Conservation (phyloP, 2,113 vertebrate species). For the Poecile atricapillus region DNA sequence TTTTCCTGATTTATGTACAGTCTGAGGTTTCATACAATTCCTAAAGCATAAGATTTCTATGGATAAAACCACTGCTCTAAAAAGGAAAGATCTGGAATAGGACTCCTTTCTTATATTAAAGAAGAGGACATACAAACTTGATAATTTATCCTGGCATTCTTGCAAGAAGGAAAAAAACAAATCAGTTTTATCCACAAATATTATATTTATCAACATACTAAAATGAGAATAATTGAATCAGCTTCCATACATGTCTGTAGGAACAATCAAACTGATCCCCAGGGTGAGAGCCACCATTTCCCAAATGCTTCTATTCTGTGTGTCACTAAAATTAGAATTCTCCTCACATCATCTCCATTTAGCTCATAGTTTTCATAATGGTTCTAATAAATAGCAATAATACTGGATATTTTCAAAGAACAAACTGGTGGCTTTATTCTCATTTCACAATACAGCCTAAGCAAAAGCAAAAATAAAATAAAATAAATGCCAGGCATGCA, state of each 20-base stretch:
- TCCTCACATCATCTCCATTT: background rate
- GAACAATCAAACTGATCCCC: background rate
- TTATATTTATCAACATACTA: background rate
- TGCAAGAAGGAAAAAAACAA: background rate
- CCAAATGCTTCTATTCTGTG: background rate
- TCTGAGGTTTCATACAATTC: background rate
- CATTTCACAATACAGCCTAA: background rate
- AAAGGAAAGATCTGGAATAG: background rate
- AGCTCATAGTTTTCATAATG: background rate
- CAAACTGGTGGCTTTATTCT: conserved; percentile 16
- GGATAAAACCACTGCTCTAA: background rate
- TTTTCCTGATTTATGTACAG: background rate
- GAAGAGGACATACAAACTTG: background rate
- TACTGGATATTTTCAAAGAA: conserved; percentile 1
- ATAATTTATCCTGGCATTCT: background rate
- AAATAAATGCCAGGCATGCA: conserved; percentile 7
- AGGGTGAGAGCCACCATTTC: background rate
- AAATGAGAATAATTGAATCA: background rate
- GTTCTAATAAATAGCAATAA: conserved; percentile 9
- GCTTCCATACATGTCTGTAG: background rate
- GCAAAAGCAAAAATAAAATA: background rate
- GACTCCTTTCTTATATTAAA: background rate
- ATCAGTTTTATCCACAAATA: background rate
- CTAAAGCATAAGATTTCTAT: background rate
- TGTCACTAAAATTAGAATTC: background rate